phyloP scores from a whole-genome alignment of 2,888 invertebrate species.

The Thereva nobilitata region DNA sequence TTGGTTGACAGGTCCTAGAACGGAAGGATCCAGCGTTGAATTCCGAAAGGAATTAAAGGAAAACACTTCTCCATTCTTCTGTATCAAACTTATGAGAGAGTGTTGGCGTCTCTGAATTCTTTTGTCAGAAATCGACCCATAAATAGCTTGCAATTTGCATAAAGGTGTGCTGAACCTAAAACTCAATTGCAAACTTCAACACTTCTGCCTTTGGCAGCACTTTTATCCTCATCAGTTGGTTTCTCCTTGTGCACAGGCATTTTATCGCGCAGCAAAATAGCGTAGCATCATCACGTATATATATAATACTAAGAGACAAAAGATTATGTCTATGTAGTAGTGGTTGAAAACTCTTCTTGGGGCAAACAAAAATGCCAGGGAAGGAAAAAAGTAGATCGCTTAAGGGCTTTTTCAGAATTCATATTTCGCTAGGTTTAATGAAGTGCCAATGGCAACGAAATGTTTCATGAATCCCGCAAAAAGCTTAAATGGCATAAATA shows the following conservation, averaged over 20 bases:
- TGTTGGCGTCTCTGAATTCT: not conserved
- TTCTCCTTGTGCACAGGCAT: slow-evolving; percentile 14
- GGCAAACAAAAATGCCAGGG: slow-evolving; percentile 35
- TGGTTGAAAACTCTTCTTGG: slow-evolving; percentile 33
- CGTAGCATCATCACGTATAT: slow-evolving; percentile 24
- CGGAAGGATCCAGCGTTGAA: too few relatives aligned
- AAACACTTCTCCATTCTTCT: too few relatives aligned
- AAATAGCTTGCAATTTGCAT: slow-evolving; percentile 35
- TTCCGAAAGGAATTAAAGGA: too few relatives aligned
- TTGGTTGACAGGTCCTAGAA: too few relatives aligned
- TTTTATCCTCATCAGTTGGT: slow-evolving; percentile 34
- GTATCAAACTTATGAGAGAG: too few relatives aligned
- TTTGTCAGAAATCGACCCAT: slow-evolving; percentile 28
- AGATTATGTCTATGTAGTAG: slow-evolving; percentile 15
- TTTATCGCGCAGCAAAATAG: slow-evolving; percentile 1
- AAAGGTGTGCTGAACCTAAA: slow-evolving; percentile 35
- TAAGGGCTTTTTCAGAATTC: slow-evolving; percentile 43
- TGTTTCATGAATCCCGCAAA: slow-evolving; percentile 46
- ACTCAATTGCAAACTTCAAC: slow-evolving; percentile 37
- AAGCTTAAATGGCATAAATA: slow-evolving; percentile 39
- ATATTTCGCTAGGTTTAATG: slow-evolving; percentile 58
- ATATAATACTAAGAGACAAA: slow-evolving; percentile 28
- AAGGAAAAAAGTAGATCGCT: slow-evolving; percentile 27
- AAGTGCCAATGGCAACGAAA: slow-evolving; percentile 55
- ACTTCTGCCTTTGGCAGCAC: slow-evolving; percentile 32